Evolutionary conservation across 2,113 vertebrate genomes (phyloP), one percentile per base, ranked within the genome.

Genomic region (Proterorhinus semilunaris): DNA sequence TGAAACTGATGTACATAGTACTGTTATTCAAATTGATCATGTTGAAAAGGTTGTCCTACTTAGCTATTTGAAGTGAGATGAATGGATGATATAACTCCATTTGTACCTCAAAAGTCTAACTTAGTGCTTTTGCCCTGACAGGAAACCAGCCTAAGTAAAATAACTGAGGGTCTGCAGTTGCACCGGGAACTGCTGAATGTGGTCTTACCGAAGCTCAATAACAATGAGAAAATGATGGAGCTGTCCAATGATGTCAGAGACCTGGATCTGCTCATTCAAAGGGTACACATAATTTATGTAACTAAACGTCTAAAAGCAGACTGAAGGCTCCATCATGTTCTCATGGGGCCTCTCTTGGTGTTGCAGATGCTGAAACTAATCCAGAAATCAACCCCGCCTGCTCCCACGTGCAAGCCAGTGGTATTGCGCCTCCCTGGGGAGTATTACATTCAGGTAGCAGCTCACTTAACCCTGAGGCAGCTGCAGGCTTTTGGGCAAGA

Each of bases 391-490:
- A n/a, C 17, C 0, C 10, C 4, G 6, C 45, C 53, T 51, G 64
- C 68, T n/a, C 61, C 83, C 11, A 42, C 42, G 0, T 51, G 48
- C 0, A 17, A 65, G 11, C 66, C 75, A 0, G 9, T 77, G 16
- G 3, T 44, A 1, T 42, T 89, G 2, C 47, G 3, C 2, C 70
- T 93, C 0, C 49, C 21, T 0, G 82, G 43, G 3, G 10, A 79
- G 0, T 93, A 86, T n/a, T 61, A 82, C 0, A 74, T 90, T 1
- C 82, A 91, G 80, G 89, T 92, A 71, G 89, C 90, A 2, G 57
- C 83, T 0, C 93, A 93, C 78, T 74, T 93, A 62, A 73, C 69
- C 7, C 85, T 94, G 75, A 66, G 74, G 3, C 88, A 91, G 73
- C 89, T 94, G 7, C 80, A 77, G 68, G 5, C 63, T 0, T 93